phyloP scores from a whole-genome alignment of 1,140 invertebrate species.

The Charaxes varanes region DNA sequence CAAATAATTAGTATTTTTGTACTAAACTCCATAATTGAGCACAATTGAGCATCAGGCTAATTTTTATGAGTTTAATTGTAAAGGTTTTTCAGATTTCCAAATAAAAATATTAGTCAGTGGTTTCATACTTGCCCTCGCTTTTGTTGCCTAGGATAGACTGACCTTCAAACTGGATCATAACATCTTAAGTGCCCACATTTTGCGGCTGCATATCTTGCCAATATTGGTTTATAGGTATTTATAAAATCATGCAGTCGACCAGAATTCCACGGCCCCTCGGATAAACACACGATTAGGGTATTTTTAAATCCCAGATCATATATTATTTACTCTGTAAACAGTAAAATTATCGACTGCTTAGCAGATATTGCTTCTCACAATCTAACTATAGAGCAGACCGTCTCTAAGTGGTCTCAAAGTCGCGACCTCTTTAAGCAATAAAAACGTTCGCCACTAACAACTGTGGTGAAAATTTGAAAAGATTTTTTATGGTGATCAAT shows the following conservation, averaged over 20 bases:
- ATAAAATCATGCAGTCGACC: neutral
- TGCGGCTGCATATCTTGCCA: too few relatives aligned
- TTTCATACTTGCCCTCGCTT: too few relatives aligned
- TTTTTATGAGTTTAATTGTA: too few relatives aligned
- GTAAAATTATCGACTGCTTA: conserved; percentile 21
- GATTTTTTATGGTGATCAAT: conserved; percentile 14
- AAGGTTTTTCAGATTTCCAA: too few relatives aligned
- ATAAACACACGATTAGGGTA: neutral
- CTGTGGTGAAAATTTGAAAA: conserved; percentile 17
- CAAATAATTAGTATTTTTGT: too few relatives aligned
- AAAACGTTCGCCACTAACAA: conserved; percentile 10
- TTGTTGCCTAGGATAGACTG: too few relatives aligned
- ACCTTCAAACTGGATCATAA: too few relatives aligned
- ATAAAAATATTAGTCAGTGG: too few relatives aligned
- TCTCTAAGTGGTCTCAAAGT: conserved; percentile 13
- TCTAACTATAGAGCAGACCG: conserved; percentile 9
- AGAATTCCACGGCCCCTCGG: neutral
- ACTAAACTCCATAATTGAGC: too few relatives aligned
- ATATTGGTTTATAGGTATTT: neutral
- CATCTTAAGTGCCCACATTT: neutral
- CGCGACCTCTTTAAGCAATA: conserved; percentile 19
- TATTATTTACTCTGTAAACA: neutral
- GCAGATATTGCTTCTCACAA: conserved; percentile 8
- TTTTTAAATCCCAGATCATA: neutral
- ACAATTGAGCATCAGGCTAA: too few relatives aligned